Evolutionary conservation across 2,797 vertebrate genomes (phyloP).

Genomic region (Chloroceryle inda): DNA sequence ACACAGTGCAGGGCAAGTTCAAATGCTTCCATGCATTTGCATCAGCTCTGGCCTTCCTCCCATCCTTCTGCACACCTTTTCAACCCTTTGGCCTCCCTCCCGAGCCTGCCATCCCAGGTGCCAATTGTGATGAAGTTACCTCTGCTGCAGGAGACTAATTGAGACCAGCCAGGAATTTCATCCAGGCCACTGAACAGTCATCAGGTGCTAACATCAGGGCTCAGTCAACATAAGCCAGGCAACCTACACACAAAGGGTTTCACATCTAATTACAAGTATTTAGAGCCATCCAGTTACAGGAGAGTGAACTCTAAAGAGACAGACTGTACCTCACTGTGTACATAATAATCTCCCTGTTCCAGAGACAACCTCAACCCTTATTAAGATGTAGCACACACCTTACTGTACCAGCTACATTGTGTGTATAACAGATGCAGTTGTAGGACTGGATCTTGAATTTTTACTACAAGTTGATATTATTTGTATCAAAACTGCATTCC

Average conservation of each 20-base stretch:
- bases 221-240: not conserved
- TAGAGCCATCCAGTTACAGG: not conserved
- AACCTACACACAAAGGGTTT: not conserved
- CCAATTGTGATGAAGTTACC: not conserved
- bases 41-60: not conserved
- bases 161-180: not conserved
- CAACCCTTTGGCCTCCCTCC: not conserved
- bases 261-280: not conserved
- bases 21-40: rapidly evolving
- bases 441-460: not conserved
- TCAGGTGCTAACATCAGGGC: not conserved
- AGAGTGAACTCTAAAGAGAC: not conserved
- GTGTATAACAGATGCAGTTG: not conserved
- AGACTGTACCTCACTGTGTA: not conserved
- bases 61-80: rapidly evolving
- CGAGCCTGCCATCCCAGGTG: not conserved
- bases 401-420: not conserved
- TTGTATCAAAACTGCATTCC: not conserved
- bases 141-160: not conserved
- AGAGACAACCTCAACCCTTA: not conserved
- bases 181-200: not conserved
- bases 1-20: rapidly evolving
- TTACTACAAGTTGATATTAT: not conserved
- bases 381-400: not conserved
- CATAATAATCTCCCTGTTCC: not conserved